A percentile compares a stretch with the other conserved stretches of the same genome.
Evolutionary conservation across 1,140 invertebrate species (phyloP).

Genomic region (Rhyacophila brunnea): DNA sequence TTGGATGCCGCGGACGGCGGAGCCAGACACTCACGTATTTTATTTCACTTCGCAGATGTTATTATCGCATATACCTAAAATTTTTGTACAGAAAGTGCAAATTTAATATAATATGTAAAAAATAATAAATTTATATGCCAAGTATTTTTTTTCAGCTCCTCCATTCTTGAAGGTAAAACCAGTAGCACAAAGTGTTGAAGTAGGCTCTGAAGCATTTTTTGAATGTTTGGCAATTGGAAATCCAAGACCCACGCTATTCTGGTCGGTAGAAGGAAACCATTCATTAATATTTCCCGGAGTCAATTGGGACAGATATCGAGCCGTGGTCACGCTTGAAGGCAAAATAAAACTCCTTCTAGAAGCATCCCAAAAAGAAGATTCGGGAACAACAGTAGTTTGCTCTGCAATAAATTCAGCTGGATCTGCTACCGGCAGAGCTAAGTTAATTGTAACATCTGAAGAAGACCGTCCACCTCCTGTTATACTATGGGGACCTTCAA

Average conservation of each 20-base stretch:
- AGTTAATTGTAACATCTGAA: slow-evolving; percentile 72
- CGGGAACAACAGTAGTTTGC: slow-evolving; percentile 69
- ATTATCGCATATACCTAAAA: too few species aligned
- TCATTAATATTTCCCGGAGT: slow-evolving; percentile 69
- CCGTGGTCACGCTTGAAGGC: slow-evolving; percentile 59
- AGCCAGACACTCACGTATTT: too few species aligned
- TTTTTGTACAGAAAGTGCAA: too few species aligned
- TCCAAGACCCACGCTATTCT: slow-evolving; percentile 71
- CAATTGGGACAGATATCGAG: slow-evolving; percentile 59
- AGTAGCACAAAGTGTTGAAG: slow-evolving; percentile 64
- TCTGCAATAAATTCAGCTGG: slow-evolving; percentile 80
- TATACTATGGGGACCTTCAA: slow-evolving; percentile 82
- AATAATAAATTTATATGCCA: too few species aligned
- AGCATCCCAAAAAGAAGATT: slow-evolving; percentile 61
- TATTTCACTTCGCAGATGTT: too few species aligned
- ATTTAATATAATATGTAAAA: too few species aligned
- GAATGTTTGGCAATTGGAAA: slow-evolving; percentile 67
- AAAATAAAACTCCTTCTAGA: slow-evolving; percentile 62
- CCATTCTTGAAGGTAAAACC: slow-evolving; percentile 66
- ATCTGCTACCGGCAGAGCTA: slow-evolving; percentile 72
- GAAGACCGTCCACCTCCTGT: slow-evolving; percentile 82
- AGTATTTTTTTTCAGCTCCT: slow-evolving; percentile 58
- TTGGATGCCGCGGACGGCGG: too few species aligned
- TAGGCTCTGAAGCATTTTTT: slow-evolving; percentile 63
- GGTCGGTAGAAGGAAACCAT: slow-evolving; percentile 74